Conservation (phyloP, 2,888 invertebrate genomes). For the Temnothorax rugatulus region DNA sequence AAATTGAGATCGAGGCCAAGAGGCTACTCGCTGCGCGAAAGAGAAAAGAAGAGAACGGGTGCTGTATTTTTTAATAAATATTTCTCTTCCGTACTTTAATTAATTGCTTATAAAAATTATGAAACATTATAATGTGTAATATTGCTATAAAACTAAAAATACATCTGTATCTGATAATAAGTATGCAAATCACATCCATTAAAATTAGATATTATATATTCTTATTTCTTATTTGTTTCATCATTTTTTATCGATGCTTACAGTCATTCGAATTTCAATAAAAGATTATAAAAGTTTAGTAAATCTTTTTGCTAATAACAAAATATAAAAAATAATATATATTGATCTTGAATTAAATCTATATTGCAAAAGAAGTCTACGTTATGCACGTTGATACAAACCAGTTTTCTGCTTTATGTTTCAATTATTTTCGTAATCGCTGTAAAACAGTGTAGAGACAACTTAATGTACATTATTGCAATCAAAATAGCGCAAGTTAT, state of each 20-base stretch:
- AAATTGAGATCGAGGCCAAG: constrained; percentile 72
- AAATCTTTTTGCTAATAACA: neutral
- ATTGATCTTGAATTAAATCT: neutral
- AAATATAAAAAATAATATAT: neutral
- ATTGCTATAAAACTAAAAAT: neutral
- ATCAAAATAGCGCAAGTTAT: neutral
- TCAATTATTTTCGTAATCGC: neutral
- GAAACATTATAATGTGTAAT: neutral
- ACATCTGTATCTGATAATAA: neutral
- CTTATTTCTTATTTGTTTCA: neutral
- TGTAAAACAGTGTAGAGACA: neutral
- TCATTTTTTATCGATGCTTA: neutral
- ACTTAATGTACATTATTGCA: neutral
- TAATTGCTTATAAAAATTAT: neutral
- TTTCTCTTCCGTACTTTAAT: neutral
- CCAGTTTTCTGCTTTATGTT: neutral
- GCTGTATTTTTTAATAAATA: neutral
- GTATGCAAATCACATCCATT: neutral
- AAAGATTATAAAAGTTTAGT: neutral
- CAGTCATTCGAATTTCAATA: neutral
- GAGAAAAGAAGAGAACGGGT: neutral
- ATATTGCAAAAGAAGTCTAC: neutral
- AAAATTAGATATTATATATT: neutral
- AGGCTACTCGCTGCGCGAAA: neutral
- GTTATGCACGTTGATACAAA: neutral